Base-by-base conservation (phyloP, 2,888 invertebrate species). In the Dione vanillae region DNA sequence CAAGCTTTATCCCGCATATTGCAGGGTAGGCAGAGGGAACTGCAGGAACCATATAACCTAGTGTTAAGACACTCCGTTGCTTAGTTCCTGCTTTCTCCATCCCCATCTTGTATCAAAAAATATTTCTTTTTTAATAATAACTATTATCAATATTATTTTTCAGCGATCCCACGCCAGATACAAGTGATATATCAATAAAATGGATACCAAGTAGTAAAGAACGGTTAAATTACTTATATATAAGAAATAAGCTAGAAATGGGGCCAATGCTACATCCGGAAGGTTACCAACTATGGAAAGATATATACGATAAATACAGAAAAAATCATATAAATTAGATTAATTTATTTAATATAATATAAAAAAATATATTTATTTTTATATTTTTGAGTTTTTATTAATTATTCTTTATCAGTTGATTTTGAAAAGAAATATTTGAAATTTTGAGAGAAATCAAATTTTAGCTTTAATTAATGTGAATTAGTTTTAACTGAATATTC, bases 131-230 rank as follows among this genome's bases (percentile, higher is more conserved):
- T 5, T 27, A 49, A 16, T 16, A 11, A 40, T 40, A 56, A 56
- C 11, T 40, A 56, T 37, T 37, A 16, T 37, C 1, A n/a, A 5
- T 0, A 68, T 67, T 64, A 16, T 45, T 14, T 75, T 83, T 51
- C 82, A 91, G 90, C 20, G 70, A 89, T 58, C 90, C 90, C 0
- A 88, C 88, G 2, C 84, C 86, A 11, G 69, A 74, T 6, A 52
- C 70, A 16, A 75, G 71, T 6, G 74, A 82, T 58, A 41, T 81
- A 3, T 80, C 85, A n/a, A 72, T 87, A 1, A 80, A 71, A 75
- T 89, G 89, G 89, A 47, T 68, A n/a, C 83, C 85, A 0, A 87
- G 85, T 65, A 77, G 61, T 2, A 81, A 79, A 68, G 66, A 79
- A 11, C 56, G 81, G n/a, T 41, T 84, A 0, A 84, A 80, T 11